Conservation (phyloP, 1,140 invertebrate genomes). For the Homalodisca vitripennis region DNA sequence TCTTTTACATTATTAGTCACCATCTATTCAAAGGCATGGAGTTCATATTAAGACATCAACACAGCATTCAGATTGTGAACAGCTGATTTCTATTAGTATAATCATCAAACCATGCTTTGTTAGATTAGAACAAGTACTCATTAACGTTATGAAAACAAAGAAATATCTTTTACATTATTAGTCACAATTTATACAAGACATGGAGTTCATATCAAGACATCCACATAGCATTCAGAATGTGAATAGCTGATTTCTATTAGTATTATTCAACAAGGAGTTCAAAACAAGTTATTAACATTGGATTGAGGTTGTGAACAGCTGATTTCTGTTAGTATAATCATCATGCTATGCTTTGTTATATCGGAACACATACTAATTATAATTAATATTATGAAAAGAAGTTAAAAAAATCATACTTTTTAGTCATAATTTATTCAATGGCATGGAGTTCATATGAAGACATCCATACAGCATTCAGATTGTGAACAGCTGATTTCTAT, state of each 20-base stretch:
- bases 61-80: conserved; percentile 19
- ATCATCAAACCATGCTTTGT: conserved; percentile 14
- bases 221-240: conserved; percentile 12
- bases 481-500: conserved; percentile 12
- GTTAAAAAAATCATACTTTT: no score
- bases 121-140: no score
- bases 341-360: no score
- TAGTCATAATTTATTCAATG: no score
- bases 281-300: neutral
- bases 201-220: neutral
- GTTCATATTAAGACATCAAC: neutral
- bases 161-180: no score
- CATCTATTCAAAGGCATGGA: neutral
- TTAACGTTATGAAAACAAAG: no score
- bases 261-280: neutral
- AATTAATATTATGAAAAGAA: no score
- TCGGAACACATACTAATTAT: no score
- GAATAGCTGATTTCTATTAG: conserved; percentile 4
- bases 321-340: conserved; percentile 6
- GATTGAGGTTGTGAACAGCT: conserved; percentile 3
- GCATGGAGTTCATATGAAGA: neutral
- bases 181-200: no score
- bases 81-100: conserved; percentile 4
- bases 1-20: neutral
- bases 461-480: neutral